These are phyloP conservation scores for Cephonodes hylas DNA, from an alignment of 2,888 invertebrate genomes.

Conservation along the genomic window DNA sequence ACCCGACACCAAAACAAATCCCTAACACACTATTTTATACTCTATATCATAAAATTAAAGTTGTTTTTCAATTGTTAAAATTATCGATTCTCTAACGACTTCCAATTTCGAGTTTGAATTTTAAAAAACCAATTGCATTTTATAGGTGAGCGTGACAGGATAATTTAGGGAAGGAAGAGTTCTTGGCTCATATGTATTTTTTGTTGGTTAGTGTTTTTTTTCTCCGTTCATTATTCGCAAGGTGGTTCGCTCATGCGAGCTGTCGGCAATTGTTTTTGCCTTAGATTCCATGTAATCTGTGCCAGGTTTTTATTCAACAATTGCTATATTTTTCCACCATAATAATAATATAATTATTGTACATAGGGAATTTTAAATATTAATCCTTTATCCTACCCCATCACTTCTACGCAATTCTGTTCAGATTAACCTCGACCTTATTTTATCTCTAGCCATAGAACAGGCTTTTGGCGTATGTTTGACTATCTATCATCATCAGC, in stretches of 20 bases:
- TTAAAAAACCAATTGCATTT: constrained; percentile 78
- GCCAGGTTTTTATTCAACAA: background rate
- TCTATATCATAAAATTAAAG: constrained; percentile 18
- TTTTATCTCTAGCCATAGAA: too few relatives aligned
- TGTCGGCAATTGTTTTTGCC: background rate
- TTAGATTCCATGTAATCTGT: constrained; percentile 39
- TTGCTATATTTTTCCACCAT: too few relatives aligned
- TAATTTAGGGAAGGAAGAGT: constrained; percentile 76
- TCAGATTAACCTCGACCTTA: too few relatives aligned
- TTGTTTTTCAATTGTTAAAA: constrained; percentile 17
- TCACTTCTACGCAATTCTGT: too few relatives aligned
- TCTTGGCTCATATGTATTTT: constrained; percentile 49
- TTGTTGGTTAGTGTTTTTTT: constrained; percentile 16
- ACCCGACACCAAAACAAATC: constrained; percentile 59
- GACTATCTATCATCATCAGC: too few relatives aligned
- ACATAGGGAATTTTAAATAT: too few relatives aligned
- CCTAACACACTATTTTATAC: constrained; percentile 26
- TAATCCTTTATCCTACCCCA: too few relatives aligned
- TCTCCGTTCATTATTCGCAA: constrained; percentile 32
- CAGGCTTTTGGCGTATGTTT: too few relatives aligned
- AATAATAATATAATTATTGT: too few relatives aligned
- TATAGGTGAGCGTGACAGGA: constrained; percentile 80
- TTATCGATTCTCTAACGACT: constrained; percentile 63
- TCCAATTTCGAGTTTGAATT: constrained; percentile 59
- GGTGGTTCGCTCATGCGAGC: constrained; percentile 49